Evolutionary conservation across 1,140 invertebrate genomes (phyloP), one percentile per base, ranked within the genome.

Genomic region (Drosophila pseudoananassae): DNA sequence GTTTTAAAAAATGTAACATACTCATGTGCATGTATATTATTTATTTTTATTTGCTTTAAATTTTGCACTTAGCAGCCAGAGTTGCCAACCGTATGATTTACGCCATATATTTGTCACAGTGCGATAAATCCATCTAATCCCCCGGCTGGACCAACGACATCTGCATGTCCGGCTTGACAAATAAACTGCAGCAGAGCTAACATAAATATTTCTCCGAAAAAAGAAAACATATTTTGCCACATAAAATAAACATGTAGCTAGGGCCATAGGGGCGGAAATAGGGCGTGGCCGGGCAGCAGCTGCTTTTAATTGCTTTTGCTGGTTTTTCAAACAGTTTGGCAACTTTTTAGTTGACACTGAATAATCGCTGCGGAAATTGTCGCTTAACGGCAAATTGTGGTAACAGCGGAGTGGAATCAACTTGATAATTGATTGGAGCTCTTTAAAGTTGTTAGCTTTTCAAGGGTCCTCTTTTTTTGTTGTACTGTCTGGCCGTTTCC

Each of bases 61-160:
- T 60, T 65, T 59, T 47, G 23, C 59, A 63, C 49, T 33, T 56
- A 47, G 63, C 23, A 65, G 33, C 10, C 9, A 5, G 27, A 12
- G 9, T 40, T 50, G 56, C 27, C 46, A 15, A 46, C 54, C 52
- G 36, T 64, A 80, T 75, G 45, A 70, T 69, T 73, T 47, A 58
- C 54, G 66, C 45, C 54, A 70, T 66, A 78, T 82, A 76, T 85
- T 87, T 78, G 55, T 45, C 46, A 49, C 51, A 54, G 59, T 40
- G 75, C 74, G 55, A 82, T 85, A 85, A 85, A 85, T 85, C 83
- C 83, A 53, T 87, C 82, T 85, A 85, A 85, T 78, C 83, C 75
- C 49, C 52, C 71, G 65, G 43, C 50, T 49, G 69, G 45, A 31
- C 45, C 47, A 15, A 45, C 38, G 69, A 78, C 77, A 78, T 59